Evolutionary conservation across 2,888 invertebrate species (phyloP).

Genomic region (Coenonympha glycerion): DNA sequence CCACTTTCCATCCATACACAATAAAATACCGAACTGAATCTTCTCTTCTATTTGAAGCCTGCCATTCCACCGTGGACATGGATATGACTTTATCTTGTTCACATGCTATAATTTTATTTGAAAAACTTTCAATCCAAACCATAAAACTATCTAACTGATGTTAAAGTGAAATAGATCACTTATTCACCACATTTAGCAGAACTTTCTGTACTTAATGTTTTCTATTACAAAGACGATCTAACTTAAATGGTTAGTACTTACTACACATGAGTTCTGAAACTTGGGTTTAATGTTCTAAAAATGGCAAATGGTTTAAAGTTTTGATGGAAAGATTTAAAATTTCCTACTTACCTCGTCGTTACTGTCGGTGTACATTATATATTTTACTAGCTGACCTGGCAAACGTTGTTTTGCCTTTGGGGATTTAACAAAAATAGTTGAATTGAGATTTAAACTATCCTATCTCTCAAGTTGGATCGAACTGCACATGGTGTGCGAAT

Average conservation of each 20-base stretch:
- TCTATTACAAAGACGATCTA: slow-evolving; percentile 37
- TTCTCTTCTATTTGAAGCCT: too few relatives aligned
- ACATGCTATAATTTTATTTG: neutral
- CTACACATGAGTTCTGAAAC: slow-evolving; percentile 21
- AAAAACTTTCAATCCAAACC: neutral
- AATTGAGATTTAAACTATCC: too few relatives aligned
- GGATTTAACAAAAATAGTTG: too few relatives aligned
- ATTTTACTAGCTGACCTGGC: neutral
- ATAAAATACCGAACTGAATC: too few relatives aligned
- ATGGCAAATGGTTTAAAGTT: slow-evolving; percentile 32
- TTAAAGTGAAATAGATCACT: slow-evolving; percentile 15
- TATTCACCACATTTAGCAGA: slow-evolving; percentile 6
- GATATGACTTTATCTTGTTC: too few relatives aligned
- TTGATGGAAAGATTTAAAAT: slow-evolving; percentile 32
- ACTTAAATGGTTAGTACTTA: slow-evolving; percentile 58
- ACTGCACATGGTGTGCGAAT: too few relatives aligned
- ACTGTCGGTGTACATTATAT: neutral
- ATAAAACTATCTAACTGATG: slow-evolving; percentile 22
- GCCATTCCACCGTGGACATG: too few relatives aligned
- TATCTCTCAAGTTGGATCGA: too few relatives aligned
- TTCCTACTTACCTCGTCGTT: neutral
- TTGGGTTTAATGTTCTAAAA: slow-evolving; percentile 29
- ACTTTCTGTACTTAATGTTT: slow-evolving; percentile 11
- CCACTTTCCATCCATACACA: too few relatives aligned
- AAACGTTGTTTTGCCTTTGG: too few relatives aligned